Evolutionary conservation across 2,113 vertebrate genomes (phyloP), one percentile per base, ranked within the genome.

Genomic region (Bujurquina vittata): DNA sequence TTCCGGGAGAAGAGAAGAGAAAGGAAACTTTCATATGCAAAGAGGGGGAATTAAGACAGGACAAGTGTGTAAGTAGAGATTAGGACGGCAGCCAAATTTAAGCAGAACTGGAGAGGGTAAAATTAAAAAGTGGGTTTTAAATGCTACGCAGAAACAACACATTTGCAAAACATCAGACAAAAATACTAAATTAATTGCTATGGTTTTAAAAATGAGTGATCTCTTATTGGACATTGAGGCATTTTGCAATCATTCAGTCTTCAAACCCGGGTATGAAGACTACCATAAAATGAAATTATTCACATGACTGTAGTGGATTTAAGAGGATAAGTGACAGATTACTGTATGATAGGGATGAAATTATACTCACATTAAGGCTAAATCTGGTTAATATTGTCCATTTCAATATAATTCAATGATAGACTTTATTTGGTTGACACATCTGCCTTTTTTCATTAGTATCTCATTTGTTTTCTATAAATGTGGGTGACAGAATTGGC

Each of bases 341-440:
- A 72, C 4, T 83, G 22, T 54, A 46, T 75, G 29, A 69, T 63
- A 76, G 40, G n/a, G 22, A 23, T 84, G 4, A 55, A 69, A 58
- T 81, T 7, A 61, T 59, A 20, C 60, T 83, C 35, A 67, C 20
- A 52, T 84, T 77, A 60, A 81, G 79, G 52, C 9, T 26, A 78
- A 56, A 69, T 57, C 33, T 3, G 10, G n/a, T 49, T 83, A 78
- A 75, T 84, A 31, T 81, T 10, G 57, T 82, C 15, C 23, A 26
- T 10, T 31, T 52, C 22, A 80, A 33, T 31, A 72, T 72, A 17
- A n/a, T 3, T 72, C 67, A 52, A 6, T 72, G 46, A 20, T 20
- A 72, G 46, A 52, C 67, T 18, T 72, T 72, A 72, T 31, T 72
- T 72, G 17, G 23, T 33, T 72, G 31, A 26, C 23, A 31, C 12